Evolutionary conservation across 2,888 invertebrate genomes (phyloP).

Genomic region (Amiota communis): DNA sequence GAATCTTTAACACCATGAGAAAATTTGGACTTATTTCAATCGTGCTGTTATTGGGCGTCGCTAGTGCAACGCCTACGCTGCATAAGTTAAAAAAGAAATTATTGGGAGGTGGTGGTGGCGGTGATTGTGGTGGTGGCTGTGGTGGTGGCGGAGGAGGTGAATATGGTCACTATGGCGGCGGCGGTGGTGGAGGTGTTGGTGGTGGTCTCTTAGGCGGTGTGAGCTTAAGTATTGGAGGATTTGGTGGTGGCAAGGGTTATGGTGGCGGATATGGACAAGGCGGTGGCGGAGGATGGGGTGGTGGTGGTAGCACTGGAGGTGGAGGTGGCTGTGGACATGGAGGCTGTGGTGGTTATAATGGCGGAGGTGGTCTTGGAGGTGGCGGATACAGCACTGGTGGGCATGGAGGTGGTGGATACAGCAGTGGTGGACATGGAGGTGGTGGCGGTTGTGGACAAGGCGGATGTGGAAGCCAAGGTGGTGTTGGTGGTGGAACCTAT

Average conservation of each 20-base stretch:
- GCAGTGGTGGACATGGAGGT: background rate
- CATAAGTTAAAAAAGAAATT: conserved; percentile 16
- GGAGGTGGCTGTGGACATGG: conserved; percentile 17
- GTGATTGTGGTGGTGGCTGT: background rate
- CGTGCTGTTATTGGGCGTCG: background rate
- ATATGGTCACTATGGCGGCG: background rate
- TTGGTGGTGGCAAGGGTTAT: background rate
- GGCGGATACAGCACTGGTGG: background rate
- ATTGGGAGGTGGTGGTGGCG: background rate
- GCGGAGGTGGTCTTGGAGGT: background rate
- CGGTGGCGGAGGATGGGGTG: background rate
- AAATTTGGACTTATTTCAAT: background rate
- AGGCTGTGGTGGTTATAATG: background rate
- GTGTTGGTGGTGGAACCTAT: background rate
- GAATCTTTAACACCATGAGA: background rate
- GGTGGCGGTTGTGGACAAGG: background rate
- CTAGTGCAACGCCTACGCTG: background rate
- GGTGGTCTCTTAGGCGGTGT: background rate
- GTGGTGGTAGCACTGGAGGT: background rate
- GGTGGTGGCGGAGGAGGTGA: conserved; percentile 10
- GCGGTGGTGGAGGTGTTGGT: background rate
- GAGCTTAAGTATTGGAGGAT: background rate
- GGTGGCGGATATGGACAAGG: background rate
- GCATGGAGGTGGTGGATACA: background rate
- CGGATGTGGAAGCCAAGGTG: background rate